Base-by-base conservation (phyloP, 23 tunicate genomes). In the Diplosoma virens region DNA sequence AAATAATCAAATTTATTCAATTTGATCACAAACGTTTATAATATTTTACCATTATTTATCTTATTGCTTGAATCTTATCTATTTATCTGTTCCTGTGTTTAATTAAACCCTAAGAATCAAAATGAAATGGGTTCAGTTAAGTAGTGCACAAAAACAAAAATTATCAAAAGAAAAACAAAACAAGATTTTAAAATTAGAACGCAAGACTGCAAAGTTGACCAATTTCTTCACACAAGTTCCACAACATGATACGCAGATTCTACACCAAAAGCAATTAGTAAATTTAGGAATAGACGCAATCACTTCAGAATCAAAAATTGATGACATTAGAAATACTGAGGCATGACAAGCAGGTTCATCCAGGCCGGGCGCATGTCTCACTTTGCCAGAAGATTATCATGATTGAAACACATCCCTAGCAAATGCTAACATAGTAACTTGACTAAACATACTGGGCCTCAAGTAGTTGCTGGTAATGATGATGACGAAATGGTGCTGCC, bases 151-250 rank as follows among this genome's bases (percentile, higher is more conserved):
- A 60, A 60, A 60, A 11, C 68, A 32, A 60, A 60, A 60, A 60
- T 14, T 60, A 60, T 4, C 29, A 25, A 25, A 60, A 26, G 30
- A 60, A 32, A 60, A 60, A 26, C 29, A 60, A 3, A 30, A 60
- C 32, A 60, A 60, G 28, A 14, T 30, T 60, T 26, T 11, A 14
- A 32, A 60, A 4, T 60, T 11, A 60, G 30, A 4, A 1, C 29
- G 2, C 68, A 60, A 11, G 29, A 60, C 68, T 60, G 29, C 68
- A 60, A 60, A 60, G 68, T 30, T 60, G 68, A 60, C 68, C 27
- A 2, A 4, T 60, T 60, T 60, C 68, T 60, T 60, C 68, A 60
- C 68, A 11, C 68, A 60, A 60, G 68, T 60, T 60, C 3, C 68
- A 11, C 50, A 41, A 41, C 50, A 41, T 41, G 50, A 41, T 41